phyloP scores from a whole-genome alignment of 2,888 invertebrate species.

The Ametastegia equiseti region DNA sequence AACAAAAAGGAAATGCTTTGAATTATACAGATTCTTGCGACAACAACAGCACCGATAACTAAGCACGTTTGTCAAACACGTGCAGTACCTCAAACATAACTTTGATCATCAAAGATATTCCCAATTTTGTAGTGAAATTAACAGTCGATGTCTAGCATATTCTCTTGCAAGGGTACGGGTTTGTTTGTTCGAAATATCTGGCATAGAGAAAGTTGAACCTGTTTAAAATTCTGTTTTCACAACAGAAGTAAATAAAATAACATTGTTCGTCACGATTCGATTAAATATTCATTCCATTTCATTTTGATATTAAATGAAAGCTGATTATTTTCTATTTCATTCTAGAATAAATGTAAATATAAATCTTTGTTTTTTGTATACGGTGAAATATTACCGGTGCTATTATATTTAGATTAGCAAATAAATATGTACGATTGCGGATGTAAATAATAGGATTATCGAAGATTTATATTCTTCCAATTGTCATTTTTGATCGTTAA shows the following conservation, averaged over 20 bases:
- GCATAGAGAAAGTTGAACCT: conserved; percentile 46
- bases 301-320: conserved; percentile 5
- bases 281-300: not conserved
- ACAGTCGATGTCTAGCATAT: not conserved
- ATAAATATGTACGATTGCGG: conserved; percentile 29
- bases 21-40: not conserved
- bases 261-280: conserved; percentile 3
- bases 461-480: not conserved
- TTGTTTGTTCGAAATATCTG: conserved; percentile 40
- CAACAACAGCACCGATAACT: not conserved
- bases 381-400: not conserved
- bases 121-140: conserved; percentile 13
- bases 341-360: conserved; percentile 3
- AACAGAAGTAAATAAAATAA: not conserved
- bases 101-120: not conserved
- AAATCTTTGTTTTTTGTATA: not conserved
- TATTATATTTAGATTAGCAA: conserved; percentile 14
- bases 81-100: not conserved
- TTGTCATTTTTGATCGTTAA: not conserved
- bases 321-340: not conserved
- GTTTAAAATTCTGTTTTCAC: not conserved
- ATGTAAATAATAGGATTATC: conserved; percentile 10
- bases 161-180: conserved; percentile 43
- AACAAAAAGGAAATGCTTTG: not conserved
- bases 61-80: not conserved